Conservation (phyloP, 2,797 vertebrate species). For the Podarcis siculus region DNA sequence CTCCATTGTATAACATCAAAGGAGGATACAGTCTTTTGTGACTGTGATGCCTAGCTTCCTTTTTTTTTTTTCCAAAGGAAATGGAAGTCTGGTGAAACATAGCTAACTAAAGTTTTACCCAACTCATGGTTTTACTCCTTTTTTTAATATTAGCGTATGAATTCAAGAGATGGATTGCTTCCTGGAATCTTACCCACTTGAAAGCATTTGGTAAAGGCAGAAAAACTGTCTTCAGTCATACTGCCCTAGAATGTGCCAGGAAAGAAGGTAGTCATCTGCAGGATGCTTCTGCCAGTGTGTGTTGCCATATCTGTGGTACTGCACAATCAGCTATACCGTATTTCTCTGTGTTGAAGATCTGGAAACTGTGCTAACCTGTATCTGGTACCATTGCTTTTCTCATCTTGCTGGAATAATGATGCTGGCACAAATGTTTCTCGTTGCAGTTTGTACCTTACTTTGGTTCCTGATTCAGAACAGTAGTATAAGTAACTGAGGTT, state of each 20-base stretch:
- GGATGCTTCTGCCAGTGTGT: slow-evolving; percentile 7
- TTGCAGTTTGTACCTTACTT: background rate
- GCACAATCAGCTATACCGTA: background rate
- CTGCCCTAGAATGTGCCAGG: slow-evolving; percentile 13
- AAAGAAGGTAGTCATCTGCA: slow-evolving; percentile 24
- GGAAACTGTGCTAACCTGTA: too few species aligned
- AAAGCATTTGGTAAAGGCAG: slow-evolving; percentile 16
- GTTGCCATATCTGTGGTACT: background rate
- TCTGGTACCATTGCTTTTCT: background rate
- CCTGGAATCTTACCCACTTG: slow-evolving; percentile 13
- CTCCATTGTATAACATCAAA: background rate
- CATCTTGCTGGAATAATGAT: background rate
- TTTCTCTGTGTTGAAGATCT: background rate
- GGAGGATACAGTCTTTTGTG: background rate
- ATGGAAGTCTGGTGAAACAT: background rate
- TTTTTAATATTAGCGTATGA: background rate
- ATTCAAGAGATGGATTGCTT: slow-evolving; percentile 6
- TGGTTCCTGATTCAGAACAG: background rate
- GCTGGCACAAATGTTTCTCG: background rate
- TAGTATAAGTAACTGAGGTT: background rate
- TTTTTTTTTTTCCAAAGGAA: too few species aligned
- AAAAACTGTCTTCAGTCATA: background rate
- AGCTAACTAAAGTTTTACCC: background rate
- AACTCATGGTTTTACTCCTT: background rate
- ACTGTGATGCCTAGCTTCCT: background rate